phyloP scores from a whole-genome alignment of 2,797 vertebrate species.

The Vipera latastei region DNA sequence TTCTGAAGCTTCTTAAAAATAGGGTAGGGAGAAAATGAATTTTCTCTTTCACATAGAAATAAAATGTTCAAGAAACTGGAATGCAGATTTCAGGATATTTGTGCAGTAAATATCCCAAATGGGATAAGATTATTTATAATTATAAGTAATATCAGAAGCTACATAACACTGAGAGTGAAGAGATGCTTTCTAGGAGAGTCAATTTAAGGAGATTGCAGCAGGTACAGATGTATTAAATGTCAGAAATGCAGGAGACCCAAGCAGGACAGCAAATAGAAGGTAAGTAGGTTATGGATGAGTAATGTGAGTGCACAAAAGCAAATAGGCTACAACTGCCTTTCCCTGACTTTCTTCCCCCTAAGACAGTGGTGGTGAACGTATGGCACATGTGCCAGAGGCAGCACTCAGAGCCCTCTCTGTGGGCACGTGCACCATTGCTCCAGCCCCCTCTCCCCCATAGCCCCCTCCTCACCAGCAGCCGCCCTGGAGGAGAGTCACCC shows the following conservation, averaged over 20 bases:
- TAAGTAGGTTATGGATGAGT: neutral
- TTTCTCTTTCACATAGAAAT: neutral
- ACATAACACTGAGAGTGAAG: neutral
- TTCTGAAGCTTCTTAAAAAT: neutral
- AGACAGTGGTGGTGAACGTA: too few relatives aligned
- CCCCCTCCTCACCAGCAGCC: too few relatives aligned
- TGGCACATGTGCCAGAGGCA: too few relatives aligned
- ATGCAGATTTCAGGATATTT: neutral
- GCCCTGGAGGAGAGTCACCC: too few relatives aligned
- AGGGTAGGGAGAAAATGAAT: neutral
- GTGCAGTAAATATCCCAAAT: neutral
- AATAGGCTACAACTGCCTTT: neutral
- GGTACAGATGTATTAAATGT: neutral
- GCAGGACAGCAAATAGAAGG: neutral
- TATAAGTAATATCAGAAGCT: neutral
- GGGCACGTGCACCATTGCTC: too few relatives aligned
- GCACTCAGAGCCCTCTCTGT: too few relatives aligned
- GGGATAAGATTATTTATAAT: neutral
- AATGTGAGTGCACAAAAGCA: neutral
- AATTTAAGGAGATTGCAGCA: neutral
- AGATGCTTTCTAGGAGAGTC: neutral
- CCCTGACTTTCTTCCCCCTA: neutral
- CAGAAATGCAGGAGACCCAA: neutral
- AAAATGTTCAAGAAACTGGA: neutral
- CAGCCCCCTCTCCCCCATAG: too few relatives aligned